These are phyloP conservation scores for Agelaius phoeniceus DNA, from an alignment of 2,113 vertebrate species.

Conservation along the genomic window DNA sequence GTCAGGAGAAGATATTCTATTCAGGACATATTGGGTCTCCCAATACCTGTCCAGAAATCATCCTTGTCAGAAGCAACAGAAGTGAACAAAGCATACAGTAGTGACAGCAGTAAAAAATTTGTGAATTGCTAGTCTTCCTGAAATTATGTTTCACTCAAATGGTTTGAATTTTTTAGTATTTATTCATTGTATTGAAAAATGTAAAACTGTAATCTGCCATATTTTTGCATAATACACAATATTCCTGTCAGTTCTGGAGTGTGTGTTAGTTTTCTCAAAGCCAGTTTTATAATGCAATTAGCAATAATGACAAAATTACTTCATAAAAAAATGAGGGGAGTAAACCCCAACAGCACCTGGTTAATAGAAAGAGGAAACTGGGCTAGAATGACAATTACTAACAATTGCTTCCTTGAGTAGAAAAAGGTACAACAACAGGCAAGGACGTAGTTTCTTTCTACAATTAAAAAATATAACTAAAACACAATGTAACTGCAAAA, in stretches of 20 bases:
- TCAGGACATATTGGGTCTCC: neutral
- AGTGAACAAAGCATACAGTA: neutral
- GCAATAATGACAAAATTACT: neutral
- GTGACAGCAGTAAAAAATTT: neutral
- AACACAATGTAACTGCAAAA: neutral
- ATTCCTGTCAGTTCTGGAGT: neutral
- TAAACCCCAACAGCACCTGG: neutral
- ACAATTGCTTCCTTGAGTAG: neutral
- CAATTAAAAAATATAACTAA: neutral
- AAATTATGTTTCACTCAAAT: neutral
- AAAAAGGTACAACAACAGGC: neutral
- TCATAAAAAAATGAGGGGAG: neutral
- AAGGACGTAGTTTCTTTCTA: neutral
- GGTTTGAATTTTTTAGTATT: neutral
- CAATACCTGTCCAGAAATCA: neutral
- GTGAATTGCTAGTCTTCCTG: neutral
- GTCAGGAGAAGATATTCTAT: neutral
- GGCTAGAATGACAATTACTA: neutral
- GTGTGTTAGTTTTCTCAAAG: neutral
- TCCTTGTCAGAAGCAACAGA: neutral
- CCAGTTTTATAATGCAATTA: neutral
- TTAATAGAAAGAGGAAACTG: neutral
- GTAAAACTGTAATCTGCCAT: neutral
- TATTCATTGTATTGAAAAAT: neutral
- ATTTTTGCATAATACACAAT: neutral